Evolutionary conservation across 2,113 vertebrate species (phyloP), one percentile per base, ranked within the genome.

Genomic region (Zosterops pallidus): DNA sequence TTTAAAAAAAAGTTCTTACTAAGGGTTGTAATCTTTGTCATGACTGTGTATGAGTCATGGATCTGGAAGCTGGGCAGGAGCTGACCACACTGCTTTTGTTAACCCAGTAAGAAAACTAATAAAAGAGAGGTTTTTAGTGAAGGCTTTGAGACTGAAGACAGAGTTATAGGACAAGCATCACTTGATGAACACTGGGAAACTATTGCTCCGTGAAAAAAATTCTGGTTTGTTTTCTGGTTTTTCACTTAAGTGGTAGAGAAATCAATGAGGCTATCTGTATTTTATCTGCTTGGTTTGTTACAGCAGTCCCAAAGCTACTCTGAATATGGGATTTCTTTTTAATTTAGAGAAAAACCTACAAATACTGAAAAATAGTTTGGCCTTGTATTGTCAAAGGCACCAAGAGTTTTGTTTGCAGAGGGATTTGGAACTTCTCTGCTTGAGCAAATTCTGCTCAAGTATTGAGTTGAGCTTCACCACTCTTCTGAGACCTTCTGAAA

Each of bases 151-250:
- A 46, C 3, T 47, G 28, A 26, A 62, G 44, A 26, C 18, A 67
- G 28, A 57, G 3, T 0, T 63, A 7, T 53, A 47, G n/a, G 26
- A 29, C 15, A n/a, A 15, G 10, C 9, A 12, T 12, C 28, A 8
- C 35, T 67, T 35, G 33, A 52, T 33, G 44, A 74, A 42, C 16
- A 7, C 14, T 33, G 20, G 14, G 7, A 63, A 86, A 33, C 14
- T 29, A 3, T 25, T 8, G 1, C 9, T 72, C 20, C 0, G 0
- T 46, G 8, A 42, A 57, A 55, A 70, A 67, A 69, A 16, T 5
- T 18, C 46, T 22, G 19, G 1, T 46, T 55, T 68, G 8, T 17
- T 67, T 57, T 63, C 21, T 59, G 21, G 4, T 78, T 69, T 72
- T 84, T 14, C 20, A 11, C 9, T 42, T 31, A 6, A 64, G 11